phyloP scores from a whole-genome alignment of 1,140 invertebrate species.

The Diprion similis region DNA sequence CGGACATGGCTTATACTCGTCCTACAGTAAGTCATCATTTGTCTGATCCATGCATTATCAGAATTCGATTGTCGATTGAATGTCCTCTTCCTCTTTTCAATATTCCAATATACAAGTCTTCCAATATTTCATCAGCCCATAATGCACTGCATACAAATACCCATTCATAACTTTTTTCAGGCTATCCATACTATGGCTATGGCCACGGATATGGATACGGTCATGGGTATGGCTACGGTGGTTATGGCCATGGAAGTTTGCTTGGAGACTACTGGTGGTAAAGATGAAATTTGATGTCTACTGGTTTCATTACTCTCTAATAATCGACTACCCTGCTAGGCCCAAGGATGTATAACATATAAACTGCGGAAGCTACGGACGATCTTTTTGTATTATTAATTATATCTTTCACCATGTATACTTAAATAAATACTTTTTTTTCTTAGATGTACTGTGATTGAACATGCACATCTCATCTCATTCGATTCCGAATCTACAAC shows the following conservation, averaged over 20 bases:
- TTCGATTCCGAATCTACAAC: too few species aligned
- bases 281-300: neutral
- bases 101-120: too few species aligned
- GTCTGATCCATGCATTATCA: too few species aligned
- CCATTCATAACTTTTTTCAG: neutral
- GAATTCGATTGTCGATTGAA: too few species aligned
- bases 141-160: too few species aligned
- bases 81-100: too few species aligned
- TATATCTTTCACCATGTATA: neutral
- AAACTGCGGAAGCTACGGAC: neutral
- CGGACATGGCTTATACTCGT: constrained; percentile 9
- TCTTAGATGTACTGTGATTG: neutral
- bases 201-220: constrained; percentile 13
- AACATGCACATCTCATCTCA: too few species aligned
- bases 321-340: neutral
- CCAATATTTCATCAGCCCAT: too few species aligned
- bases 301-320: neutral
- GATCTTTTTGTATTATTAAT: neutral
- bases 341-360: neutral
- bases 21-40: constrained; percentile 9
- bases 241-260: neutral
- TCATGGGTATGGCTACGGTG: constrained; percentile 5
- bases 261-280: constrained; percentile 5
- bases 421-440: neutral
- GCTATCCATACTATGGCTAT: constrained; percentile 15